A percentile compares a stretch with the other conserved stretches of the same genome.
These are phyloP conservation scores for Odontocolon sp. DNA, from an alignment of 2,888 invertebrate species.

Conservation along the genomic window DNA sequence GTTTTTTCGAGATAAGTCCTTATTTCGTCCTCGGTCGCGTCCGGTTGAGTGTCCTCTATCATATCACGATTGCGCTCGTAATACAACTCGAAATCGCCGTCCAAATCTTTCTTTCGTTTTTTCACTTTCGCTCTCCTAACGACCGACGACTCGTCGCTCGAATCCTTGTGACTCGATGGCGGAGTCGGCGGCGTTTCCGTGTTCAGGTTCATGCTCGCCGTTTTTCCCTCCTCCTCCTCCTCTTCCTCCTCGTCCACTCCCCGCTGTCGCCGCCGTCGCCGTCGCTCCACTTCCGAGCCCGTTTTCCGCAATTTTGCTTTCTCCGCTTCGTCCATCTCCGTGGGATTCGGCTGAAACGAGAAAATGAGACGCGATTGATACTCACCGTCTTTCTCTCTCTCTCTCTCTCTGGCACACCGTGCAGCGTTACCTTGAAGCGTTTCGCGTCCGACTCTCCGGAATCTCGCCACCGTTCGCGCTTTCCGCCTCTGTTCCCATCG, in stretches of 20 bases:
- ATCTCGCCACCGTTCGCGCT: conserved; percentile 47
- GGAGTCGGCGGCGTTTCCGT: conserved; percentile 73
- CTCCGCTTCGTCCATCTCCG: too few species aligned
- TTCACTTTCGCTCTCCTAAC: conserved; percentile 62
- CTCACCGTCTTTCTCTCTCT: too few species aligned
- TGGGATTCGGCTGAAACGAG: too few species aligned
- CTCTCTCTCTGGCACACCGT: too few species aligned
- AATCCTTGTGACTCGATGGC: conserved; percentile 72
- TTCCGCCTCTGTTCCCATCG: conserved; percentile 10
- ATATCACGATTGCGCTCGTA: conserved; percentile 81
- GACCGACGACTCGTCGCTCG: conserved; percentile 68
- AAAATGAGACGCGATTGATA: too few species aligned
- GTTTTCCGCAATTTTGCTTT: too few species aligned
- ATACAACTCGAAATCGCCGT: conserved; percentile 81
- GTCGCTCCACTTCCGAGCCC: too few species aligned
- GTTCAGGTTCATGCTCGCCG: conserved; percentile 63
- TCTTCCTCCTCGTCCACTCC: too few species aligned
- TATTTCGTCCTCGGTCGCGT: conserved; percentile 81
- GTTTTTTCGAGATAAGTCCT: conserved; percentile 81
- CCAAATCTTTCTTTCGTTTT: conserved; percentile 63
- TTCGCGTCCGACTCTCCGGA: conserved; percentile 36
- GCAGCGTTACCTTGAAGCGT: conserved; percentile 42
- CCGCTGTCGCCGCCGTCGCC: too few species aligned
- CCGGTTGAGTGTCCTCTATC: conserved; percentile 82
- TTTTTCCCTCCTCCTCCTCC: conserved; percentile 60